These are phyloP conservation scores for Periphyllus acericola DNA, from an alignment of 2,888 invertebrate species.

Conservation along the genomic window DNA sequence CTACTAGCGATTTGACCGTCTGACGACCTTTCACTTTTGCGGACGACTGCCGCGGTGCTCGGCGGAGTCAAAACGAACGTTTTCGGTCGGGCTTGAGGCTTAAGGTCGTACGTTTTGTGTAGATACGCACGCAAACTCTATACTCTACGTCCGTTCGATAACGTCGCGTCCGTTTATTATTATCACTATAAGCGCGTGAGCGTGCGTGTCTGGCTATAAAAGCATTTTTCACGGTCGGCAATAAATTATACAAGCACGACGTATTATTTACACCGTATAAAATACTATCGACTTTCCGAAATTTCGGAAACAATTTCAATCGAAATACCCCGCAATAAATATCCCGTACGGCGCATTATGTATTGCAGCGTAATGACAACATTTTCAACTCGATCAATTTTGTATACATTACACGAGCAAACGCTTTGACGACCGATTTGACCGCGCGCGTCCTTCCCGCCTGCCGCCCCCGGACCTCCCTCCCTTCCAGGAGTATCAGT, in stretches of 20 bases:
- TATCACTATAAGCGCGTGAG: not conserved
- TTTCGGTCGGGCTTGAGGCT: not conserved
- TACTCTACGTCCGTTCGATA: not conserved
- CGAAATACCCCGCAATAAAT: not conserved
- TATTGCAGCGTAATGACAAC: not conserved
- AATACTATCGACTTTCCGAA: constrained; percentile 15
- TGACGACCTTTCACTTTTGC: not conserved
- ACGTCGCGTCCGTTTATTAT: not conserved
- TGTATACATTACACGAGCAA: not conserved
- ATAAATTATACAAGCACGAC: not conserved
- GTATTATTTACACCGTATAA: not conserved
- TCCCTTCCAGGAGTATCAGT: not conserved
- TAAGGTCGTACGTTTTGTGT: not conserved
- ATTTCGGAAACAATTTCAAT: constrained; percentile 13
- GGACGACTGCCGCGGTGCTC: not conserved
- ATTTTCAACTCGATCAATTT: constrained; percentile 25
- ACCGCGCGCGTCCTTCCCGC: not conserved
- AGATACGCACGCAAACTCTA: not conserved
- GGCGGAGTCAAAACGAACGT: not conserved
- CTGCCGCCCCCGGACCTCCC: not conserved
- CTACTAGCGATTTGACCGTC: not conserved
- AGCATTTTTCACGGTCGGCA: not conserved
- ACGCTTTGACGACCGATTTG: not conserved
- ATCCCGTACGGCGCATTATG: not conserved
- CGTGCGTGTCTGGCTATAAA: not conserved